Evolutionary conservation across 1,140 invertebrate species (phyloP).

Genomic region (Drosophila sp.): DNA sequence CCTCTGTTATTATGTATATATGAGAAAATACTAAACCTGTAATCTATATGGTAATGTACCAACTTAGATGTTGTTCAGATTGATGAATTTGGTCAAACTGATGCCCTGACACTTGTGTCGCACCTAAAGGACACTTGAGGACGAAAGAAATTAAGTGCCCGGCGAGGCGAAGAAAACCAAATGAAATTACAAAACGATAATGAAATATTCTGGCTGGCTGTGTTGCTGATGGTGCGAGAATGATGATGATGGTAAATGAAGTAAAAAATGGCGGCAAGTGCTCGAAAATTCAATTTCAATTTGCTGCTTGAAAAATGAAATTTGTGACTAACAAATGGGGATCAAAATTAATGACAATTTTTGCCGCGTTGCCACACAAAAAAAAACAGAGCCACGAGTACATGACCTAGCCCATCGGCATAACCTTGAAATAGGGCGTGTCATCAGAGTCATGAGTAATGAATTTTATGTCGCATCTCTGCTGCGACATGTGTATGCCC

Average conservation of each 20-base stretch:
- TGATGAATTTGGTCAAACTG: constrained; percentile 7
- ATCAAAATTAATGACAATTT: constrained; percentile 68
- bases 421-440: constrained; percentile 43
- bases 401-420: constrained; percentile 57
- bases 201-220: constrained; percentile 14
- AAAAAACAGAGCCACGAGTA: constrained; percentile 9
- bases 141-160: constrained; percentile 14
- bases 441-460: constrained; percentile 35
- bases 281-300: constrained; percentile 74
- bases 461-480: neutral
- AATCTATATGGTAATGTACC: neutral
- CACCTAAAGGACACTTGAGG: constrained; percentile 11
- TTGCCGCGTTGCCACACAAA: neutral
- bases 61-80: neutral
- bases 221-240: neutral
- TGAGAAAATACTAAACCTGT: neutral
- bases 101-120: constrained; percentile 3
- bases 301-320: constrained; percentile 77
- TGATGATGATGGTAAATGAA: neutral
- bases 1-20: neutral
- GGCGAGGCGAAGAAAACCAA: constrained; percentile 38
- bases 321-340: constrained; percentile 48
- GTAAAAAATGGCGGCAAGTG: constrained; percentile 15
- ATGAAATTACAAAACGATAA: constrained; percentile 40
- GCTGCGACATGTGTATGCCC: neutral